These are phyloP conservation scores for Tichodroma muraria DNA, from an alignment of 2,113 vertebrate genomes.

Conservation along the genomic window DNA sequence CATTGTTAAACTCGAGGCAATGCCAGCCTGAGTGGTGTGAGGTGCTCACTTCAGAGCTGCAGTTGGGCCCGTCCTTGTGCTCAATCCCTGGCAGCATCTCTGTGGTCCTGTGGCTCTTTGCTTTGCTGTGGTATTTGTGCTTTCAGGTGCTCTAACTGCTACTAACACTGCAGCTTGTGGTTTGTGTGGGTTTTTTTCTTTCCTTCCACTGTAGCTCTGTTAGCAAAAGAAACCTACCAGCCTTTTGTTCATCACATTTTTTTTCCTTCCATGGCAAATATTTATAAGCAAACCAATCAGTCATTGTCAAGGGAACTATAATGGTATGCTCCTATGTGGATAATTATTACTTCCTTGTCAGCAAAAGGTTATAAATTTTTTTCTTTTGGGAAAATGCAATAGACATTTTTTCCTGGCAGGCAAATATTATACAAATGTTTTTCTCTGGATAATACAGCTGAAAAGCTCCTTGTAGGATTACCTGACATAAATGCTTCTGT, in stretches of 20 bases:
- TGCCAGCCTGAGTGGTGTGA: not conserved
- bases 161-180: not conserved
- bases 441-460: conserved; percentile 19
- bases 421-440: conserved; percentile 54
- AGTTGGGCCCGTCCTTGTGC: not conserved
- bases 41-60: not conserved
- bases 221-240: conserved; percentile 28
- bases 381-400: conserved; percentile 50
- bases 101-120: not conserved
- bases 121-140: not conserved
- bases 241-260: not conserved
- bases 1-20: accelerated
- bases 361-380: conserved; percentile 57
- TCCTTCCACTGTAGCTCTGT: not conserved
- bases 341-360: conserved; percentile 64
- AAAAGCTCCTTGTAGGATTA: conserved; percentile 50
- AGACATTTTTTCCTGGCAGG: conserved; percentile 25
- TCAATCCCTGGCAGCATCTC: not conserved
- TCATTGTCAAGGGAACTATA: conserved; percentile 42
- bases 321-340: conserved; percentile 37
- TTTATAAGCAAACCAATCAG: not conserved
- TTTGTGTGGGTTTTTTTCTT: not conserved
- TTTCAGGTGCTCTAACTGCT: conserved; percentile 9
- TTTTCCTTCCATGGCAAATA: not conserved
- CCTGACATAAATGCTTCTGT: conserved; percentile 23